These are phyloP conservation scores for Matsumyia berberina DNA, from an alignment of 2,888 invertebrate genomes.

Conservation along the genomic window DNA sequence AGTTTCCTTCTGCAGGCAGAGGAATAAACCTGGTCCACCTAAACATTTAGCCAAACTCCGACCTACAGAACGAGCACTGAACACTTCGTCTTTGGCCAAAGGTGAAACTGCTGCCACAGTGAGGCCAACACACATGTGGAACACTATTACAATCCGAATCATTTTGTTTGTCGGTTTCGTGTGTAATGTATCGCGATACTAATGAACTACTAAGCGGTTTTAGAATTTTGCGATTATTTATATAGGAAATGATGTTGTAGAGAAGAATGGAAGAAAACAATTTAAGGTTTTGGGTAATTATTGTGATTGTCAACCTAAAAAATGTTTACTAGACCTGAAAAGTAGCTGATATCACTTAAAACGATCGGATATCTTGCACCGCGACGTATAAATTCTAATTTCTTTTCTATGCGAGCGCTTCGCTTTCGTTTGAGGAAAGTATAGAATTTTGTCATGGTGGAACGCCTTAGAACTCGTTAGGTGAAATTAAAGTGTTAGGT, in stretches of 20 bases:
- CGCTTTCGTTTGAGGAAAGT: background rate
- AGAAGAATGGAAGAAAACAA: background rate
- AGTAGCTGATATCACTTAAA: slow-evolving; percentile 29
- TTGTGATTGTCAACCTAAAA: slow-evolving; percentile 55
- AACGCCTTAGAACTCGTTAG: background rate
- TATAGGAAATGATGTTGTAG: slow-evolving; percentile 30
- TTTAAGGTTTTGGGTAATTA: slow-evolving; percentile 44
- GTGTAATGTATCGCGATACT: slow-evolving; percentile 4
- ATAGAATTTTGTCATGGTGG: slow-evolving; percentile 1
- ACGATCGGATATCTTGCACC: slow-evolving; percentile 25
- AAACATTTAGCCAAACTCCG: slow-evolving; percentile 80
- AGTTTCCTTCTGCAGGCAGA: slow-evolving; percentile 84
- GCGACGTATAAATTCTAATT: slow-evolving; percentile 8
- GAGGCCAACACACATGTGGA: slow-evolving; percentile 8
- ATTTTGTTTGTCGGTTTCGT: slow-evolving; percentile 15
- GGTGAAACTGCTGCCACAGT: slow-evolving; percentile 7
- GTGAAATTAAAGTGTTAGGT: background rate
- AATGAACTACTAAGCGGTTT: slow-evolving; percentile 60
- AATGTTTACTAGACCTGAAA: slow-evolving; percentile 70
- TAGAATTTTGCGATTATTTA: slow-evolving; percentile 34
- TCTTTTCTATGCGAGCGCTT: background rate
- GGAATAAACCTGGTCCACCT: slow-evolving; percentile 71
- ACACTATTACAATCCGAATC: slow-evolving; percentile 10
- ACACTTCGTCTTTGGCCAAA: slow-evolving; percentile 14
- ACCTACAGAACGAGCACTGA: slow-evolving; percentile 78